Base-by-base conservation (phyloP, 2,888 invertebrate species). In the Nowickia ferox region DNA sequence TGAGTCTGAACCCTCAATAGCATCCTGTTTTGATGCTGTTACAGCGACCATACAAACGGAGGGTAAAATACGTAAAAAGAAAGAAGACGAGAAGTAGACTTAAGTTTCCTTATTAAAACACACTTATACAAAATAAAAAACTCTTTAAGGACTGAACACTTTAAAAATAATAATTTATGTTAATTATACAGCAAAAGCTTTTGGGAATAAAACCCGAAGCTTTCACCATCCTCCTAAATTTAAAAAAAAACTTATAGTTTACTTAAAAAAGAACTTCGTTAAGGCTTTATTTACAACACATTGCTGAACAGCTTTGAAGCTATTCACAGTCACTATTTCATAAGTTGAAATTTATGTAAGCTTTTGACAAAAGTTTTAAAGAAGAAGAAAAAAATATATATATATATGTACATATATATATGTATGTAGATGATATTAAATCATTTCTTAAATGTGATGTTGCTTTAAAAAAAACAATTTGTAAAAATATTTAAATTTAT, bases 1-100 rank as follows among this genome's bases (percentile, higher is more conserved):
- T 87, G 90, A 94, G 88, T 94, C 94, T 69, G 92, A 93, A 53
- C 94, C 95, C 3, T 94, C 96, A 61, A 93, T 97, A 51, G 94
- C 96, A 1, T 95, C 96, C 15, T 97, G 97, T 92, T 96, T 98
- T 72, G 97, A 97, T 89, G 93, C 95, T 74, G 97, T 98, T n/a
- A 96, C 97, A n/a, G 95, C 95, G 87, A 98, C 98, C 2, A 98
- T 98, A 90, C 98, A 98, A 93, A 96, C 97, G 6, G 98, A 98
- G 92, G 98, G 98, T 2, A 97, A 97, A 91, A 94, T 97, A 68
- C 94, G 97, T 88, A 96, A 97, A 93, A 96, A 96, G 93, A 97
- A 96, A 92, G 97, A 97, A 89, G 97, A 97, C 22, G 86, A 86
- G 9, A 86, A 86, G 46, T 83, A 75, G 72, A 66, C 89, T 91